Conservation (phyloP, 2,797 vertebrate species). For the Cottoperca gobio region DNA sequence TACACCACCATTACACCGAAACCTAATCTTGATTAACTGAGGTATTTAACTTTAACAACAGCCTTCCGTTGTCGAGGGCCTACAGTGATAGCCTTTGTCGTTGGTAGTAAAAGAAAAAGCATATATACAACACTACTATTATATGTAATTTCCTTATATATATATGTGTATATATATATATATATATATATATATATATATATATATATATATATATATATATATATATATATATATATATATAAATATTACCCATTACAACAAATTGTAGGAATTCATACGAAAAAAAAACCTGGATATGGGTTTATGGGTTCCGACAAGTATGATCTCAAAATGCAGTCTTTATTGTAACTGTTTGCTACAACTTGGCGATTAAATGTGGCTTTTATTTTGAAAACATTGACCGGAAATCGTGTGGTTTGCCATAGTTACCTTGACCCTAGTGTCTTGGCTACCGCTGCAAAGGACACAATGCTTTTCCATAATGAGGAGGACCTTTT, state of each 20-base stretch:
- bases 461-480: slow-evolving; percentile 62
- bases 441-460: slow-evolving; percentile 9
- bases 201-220: too few relatives aligned
- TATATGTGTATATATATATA: too few relatives aligned
- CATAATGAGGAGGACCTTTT: neutral
- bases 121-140: too few relatives aligned
- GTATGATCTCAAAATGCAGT: neutral
- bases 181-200: too few relatives aligned
- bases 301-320: neutral
- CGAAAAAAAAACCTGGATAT: neutral
- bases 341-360: neutral
- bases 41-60: too few relatives aligned
- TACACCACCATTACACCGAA: neutral
- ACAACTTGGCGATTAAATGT: rapidly evolving
- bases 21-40: too few relatives aligned
- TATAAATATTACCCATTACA: too few relatives aligned
- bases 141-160: too few relatives aligned
- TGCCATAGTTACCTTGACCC: neutral
- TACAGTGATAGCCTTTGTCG: too few relatives aligned
- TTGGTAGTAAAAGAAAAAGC: too few relatives aligned
- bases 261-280: neutral
- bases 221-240: too few relatives aligned
- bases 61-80: too few relatives aligned
- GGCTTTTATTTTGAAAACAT: slow-evolving; percentile 51
- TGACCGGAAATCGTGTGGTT: neutral